Base-by-base conservation (phyloP, 35 echinoderm and acorn worm genomes). In the Ptychodera flava region DNA sequence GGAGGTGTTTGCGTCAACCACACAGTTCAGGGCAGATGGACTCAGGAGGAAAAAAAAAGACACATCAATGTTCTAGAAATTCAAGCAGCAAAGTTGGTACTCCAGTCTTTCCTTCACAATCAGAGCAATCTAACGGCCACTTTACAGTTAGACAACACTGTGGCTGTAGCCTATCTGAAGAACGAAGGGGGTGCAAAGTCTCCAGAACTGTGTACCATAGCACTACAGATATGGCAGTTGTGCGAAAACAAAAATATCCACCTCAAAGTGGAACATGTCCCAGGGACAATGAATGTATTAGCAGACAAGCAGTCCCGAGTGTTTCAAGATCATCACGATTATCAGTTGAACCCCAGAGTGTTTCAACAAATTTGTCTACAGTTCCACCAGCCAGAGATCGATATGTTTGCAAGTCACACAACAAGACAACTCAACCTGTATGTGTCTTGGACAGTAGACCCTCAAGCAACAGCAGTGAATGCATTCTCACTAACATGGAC, bases 11-110 rank as follows among this genome's bases (percentile, higher is more conserved):
- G 80, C 29, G 27, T 28, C 0, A 15, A 52, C 16, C n/a, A 80
- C 29, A 36, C 83, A 34, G 78, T 81, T 33, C 80, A 81, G 30
- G 88, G 88, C 16, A 35, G 88, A 12, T 89, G 88, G 88, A 30
- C 88, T 30, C 87, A 31, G 33, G 33, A 29, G 14, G 88, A 83
- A 30, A 34, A 16, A 33, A 53, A 27, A 2, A 30, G 34, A 1
- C 88, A 89, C 34, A 89, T 89, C 33, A 89, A 89, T 31, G 83
- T 83, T 34, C 38, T 89, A 0, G 88, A 89, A 77, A 37, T n/a
- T n/a, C 16, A 83, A 2, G 15, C 53, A 77, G 52, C 31, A 2
- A 77, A 77, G 16, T 31, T 76, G 32, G 88, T 33, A 0, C 87
- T 89, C 1, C 78, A 89, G 77, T 27, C 80, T 2, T 89, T 89